A percentile compares a stretch with the other conserved stretches of the same genome.
phyloP scores from a whole-genome alignment of 2,888 invertebrate genomes.

The Cantharis nigra region DNA sequence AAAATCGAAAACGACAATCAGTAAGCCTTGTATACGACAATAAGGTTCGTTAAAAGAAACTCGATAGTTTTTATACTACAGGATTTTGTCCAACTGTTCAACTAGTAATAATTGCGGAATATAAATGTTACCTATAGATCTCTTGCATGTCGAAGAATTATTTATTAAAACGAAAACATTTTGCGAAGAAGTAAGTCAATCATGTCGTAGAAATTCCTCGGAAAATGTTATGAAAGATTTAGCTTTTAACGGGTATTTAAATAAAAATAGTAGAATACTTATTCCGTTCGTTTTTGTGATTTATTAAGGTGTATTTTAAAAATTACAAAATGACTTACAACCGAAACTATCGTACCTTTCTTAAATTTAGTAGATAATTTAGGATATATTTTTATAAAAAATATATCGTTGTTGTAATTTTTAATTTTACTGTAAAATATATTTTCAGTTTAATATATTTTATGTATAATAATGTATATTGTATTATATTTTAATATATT shows the following conservation, averaged over 20 bases:
- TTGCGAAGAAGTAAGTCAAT: conserved; percentile 23
- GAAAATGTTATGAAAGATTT: conserved; percentile 15
- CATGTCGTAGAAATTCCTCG: conserved; percentile 19
- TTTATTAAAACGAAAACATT: conserved; percentile 27
- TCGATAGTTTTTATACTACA: conserved; percentile 6
- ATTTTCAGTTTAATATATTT: conserved; percentile 45
- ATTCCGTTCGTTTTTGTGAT: conserved; percentile 57
- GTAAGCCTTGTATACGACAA: conserved; percentile 35
- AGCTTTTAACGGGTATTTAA: conserved; percentile 54
- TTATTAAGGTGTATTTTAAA: conserved; percentile 49
- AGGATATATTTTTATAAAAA: conserved; percentile 49
- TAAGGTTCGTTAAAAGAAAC: conserved; percentile 20
- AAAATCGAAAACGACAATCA: conserved; percentile 26
- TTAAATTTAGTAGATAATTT: conserved; percentile 43
- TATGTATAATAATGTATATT: conserved; percentile 49
- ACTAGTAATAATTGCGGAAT: conserved; percentile 16
- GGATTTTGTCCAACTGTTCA: neutral
- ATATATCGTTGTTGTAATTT: conserved; percentile 54
- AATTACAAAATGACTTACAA: conserved; percentile 38
- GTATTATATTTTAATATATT: conserved; percentile 54
- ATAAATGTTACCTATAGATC: conserved; percentile 36
- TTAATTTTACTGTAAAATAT: conserved; percentile 53
- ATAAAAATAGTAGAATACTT: conserved; percentile 46
- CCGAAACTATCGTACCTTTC: conserved; percentile 52
- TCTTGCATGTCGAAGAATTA: conserved; percentile 37